Base-by-base conservation (phyloP, 2,888 invertebrate genomes). In the Chymomyza amoena region DNA sequence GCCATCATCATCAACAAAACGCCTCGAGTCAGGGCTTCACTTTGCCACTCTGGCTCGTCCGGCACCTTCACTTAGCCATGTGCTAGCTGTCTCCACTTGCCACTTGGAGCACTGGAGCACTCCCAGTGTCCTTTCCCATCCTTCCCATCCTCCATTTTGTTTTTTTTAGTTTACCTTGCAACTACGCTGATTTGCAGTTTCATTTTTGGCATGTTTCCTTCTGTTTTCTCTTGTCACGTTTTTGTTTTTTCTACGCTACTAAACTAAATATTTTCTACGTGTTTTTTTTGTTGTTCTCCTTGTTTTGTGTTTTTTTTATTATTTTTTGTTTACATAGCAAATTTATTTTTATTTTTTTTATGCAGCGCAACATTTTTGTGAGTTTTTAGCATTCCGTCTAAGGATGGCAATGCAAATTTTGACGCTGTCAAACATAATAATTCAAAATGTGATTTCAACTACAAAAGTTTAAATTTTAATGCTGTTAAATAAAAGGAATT, bases 271-370 rank as follows among this genome's bases (percentile, higher is more conserved):
- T 60, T 59, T 54, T 72, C 67, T 72, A 50, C 36, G 63, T 59
- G 39, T 54, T 59, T 64, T 72, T 67, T 72, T 45, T 65, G n/a
- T n/a, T n/a, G n/a, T n/a, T 54, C 61, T 75, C 70, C 64, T 61
- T 64, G 50, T 57, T 36, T 60, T 50, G 68, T 79, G 5, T 32
- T 6, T 32, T 32, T 32, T 28, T 28, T 28, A 6, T 32, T 32
- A 1, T 6, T 32, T 79, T 81, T 78, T 88, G 84, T 84, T 84
- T 84, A 81, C 81, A 78, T 73, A 77, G 84, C 84, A 84, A 88
- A 84, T 84, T 84, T 88, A 84, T 84, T 86, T 84, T 88, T 88
- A 84, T 84, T 84, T 77, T 57, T 75, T 86, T 72, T 75, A 13
- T 13, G 6, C 39, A 77, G 81, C 79, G 87, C 68, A 69, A 69